Conservation (phyloP, 2,113 vertebrate species). For the Crotalus tigris region DNA sequence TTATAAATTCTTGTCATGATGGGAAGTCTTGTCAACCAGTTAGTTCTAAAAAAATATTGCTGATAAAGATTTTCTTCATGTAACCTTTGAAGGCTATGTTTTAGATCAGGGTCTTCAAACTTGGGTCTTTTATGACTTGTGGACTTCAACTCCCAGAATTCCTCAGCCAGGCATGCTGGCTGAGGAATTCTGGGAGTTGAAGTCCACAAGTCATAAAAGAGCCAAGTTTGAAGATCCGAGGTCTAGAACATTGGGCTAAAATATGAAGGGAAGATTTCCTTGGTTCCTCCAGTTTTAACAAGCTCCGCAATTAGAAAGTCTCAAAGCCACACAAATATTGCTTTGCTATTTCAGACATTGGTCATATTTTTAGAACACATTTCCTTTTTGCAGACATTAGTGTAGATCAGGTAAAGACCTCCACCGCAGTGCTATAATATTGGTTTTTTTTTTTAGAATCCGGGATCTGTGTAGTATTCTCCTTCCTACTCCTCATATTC, state of each 20-base stretch:
- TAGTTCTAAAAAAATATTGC: neutral
- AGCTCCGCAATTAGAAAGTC: neutral
- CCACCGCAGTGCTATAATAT: neutral
- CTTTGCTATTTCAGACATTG: neutral
- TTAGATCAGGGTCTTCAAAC: too few species aligned
- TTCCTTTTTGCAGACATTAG: neutral
- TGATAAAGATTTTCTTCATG: neutral
- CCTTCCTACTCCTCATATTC: neutral
- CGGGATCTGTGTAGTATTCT: neutral
- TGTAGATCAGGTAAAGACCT: neutral
- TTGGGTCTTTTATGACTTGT: too few species aligned
- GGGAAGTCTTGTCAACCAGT: neutral
- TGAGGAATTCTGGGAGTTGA: too few species aligned
- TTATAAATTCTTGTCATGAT: neutral
- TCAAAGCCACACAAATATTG: neutral
- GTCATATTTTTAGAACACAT: neutral
- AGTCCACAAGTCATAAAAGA: too few species aligned
- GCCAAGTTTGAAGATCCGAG: too few species aligned
- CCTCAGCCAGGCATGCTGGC: too few species aligned
- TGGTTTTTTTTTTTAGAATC: neutral
- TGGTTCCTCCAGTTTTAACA: neutral
- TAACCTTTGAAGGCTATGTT: neutral
- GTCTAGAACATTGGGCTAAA: neutral
- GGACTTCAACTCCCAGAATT: too few species aligned
- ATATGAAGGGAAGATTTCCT: neutral